Base-by-base conservation (phyloP, 2,797 vertebrate genomes). In the Anableps anableps region DNA sequence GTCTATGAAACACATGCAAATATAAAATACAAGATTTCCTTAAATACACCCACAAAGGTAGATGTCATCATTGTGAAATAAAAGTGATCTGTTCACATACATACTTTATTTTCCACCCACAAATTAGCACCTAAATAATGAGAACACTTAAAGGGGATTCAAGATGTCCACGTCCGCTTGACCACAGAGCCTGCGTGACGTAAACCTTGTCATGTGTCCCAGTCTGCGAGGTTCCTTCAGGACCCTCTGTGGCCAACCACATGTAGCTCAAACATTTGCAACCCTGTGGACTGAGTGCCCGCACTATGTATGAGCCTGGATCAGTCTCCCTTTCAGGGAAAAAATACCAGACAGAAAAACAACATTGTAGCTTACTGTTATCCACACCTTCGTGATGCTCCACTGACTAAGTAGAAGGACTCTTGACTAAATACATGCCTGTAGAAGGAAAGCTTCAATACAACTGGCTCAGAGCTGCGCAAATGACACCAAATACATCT, bases 1-100 rank as follows among this genome's bases (percentile, higher is more conserved):
- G 45, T 74, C 78, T 84, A 66, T 77, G 48, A 76, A 60, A 82
- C 77, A 75, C 76, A 71, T 72, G n/a, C 19, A 38, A 74, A 60
- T 34, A 72, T 58, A 76, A 78, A 77, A 60, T 50, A 50, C 5
- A 36, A 62, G 21, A 73, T 71, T 86, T 43, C n/a, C 31, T 64
- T 10, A 80, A 38, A 66, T 19, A 60, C 21, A 72, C 31, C 23
- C 43, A 78, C 11, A 53, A 76, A 60, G 48, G 75, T 38, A 81
- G 13, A 76, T 16, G 1, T 16, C n/a, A 60, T 31, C 11, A 55
- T 48, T 62, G n/a, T 81, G 26, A 45, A 43, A 74, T 77, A 66
- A 10, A 60, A 74, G 76, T 64, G 53, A 75, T 23, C 13, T 0
- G 0, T 43, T 71, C 11, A 53, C 38, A 36, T 47, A 73, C 36